Conservation (phyloP, 1,140 invertebrate species). For the Hestina assimilis region DNA sequence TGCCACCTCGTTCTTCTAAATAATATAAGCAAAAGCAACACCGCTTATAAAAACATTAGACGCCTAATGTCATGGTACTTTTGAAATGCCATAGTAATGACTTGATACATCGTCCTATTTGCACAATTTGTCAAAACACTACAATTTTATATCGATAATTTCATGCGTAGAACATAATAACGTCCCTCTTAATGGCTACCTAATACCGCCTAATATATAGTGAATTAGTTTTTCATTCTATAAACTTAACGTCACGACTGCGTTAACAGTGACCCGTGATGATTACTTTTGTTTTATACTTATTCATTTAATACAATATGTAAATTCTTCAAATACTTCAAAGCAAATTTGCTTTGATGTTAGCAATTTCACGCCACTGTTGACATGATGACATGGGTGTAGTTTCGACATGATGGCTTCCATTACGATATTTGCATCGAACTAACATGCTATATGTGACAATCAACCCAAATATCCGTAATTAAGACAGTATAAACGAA, state of each 20-base stretch:
- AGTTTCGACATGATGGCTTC: background rate
- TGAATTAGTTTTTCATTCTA: no score
- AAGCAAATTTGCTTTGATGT: background rate
- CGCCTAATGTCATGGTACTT: background rate
- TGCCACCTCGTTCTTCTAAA: no score
- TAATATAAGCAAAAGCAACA: background rate
- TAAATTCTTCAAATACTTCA: no score
- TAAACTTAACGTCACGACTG: no score
- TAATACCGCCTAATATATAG: no score
- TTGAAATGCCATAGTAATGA: background rate
- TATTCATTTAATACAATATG: no score
- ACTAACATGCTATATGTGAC: background rate
- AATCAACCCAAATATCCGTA: background rate
- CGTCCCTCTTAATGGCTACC: no score
- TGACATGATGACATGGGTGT: background rate
- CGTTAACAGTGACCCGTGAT: no score
- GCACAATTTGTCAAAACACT: background rate
- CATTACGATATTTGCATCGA: background rate
- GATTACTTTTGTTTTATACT: no score
- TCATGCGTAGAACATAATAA: no score
- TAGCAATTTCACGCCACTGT: background rate
- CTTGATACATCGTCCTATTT: background rate
- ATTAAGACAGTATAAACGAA: background rate
- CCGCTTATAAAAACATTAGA: constrained; percentile 4
- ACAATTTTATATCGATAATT: no score